These are phyloP conservation scores for Bombylius major DNA, from an alignment of 2,888 invertebrate genomes.

Conservation along the genomic window DNA sequence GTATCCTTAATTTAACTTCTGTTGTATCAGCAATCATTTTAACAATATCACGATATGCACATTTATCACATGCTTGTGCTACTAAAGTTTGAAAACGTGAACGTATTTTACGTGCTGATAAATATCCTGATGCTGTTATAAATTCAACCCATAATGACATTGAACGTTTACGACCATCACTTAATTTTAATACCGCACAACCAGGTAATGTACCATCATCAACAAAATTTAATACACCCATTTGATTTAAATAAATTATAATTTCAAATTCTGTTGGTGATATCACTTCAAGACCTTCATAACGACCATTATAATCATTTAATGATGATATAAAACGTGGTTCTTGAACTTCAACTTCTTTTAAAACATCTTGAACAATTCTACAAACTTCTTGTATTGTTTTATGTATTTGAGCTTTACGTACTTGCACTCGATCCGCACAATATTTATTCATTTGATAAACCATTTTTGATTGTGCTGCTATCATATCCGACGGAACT, in stretches of 20 bases:
- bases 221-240: conserved; percentile 97
- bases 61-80: conserved; percentile 86
- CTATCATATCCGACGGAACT: conserved; percentile 88
- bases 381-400: conserved; percentile 84
- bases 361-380: conserved; percentile 87
- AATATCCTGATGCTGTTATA: conserved; percentile 90
- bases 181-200: conserved; percentile 85
- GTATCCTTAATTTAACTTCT: conserved; percentile 80
- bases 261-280: conserved; percentile 92
- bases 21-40: conserved; percentile 94
- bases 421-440: conserved; percentile 76
- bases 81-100: conserved; percentile 86
- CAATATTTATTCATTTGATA: conserved; percentile 94
- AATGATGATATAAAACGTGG: conserved; percentile 87
- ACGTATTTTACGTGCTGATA: conserved; percentile 90
- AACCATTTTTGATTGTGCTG: conserved; percentile 87
- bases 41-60: conserved; percentile 81
- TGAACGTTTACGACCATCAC: conserved; percentile 90
- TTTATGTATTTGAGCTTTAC: conserved; percentile 77
- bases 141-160: conserved; percentile 98
- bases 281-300: conserved; percentile 84
- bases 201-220: conserved; percentile 90
- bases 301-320: conserved; percentile 78
- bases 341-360: conserved; percentile 92
- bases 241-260: conserved; percentile 89